Conservation (phyloP, 2,888 invertebrate genomes). For the Pseudococcus jackbeardsleyi region DNA sequence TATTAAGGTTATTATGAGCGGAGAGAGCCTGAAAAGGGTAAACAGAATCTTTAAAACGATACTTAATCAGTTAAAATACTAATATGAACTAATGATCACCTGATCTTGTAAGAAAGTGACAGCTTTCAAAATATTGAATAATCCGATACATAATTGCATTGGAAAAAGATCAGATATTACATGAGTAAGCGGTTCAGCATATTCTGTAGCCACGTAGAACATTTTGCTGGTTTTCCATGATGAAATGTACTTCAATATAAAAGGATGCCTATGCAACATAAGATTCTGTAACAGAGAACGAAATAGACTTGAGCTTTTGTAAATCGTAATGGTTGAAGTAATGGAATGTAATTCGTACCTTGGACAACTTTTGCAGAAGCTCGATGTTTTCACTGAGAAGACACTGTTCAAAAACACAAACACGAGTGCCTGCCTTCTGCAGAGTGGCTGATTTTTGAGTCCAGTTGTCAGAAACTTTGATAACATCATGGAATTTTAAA, state of each 20-base stretch:
- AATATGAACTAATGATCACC: constrained; percentile 71
- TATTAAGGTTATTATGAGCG: constrained; percentile 87
- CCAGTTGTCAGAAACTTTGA: constrained; percentile 86
- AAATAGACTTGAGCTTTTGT: neutral
- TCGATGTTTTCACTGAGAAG: constrained; percentile 70
- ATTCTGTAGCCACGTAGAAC: constrained; percentile 85
- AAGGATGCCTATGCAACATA: constrained; percentile 88
- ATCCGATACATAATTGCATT: constrained; percentile 86
- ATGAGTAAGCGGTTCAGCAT: constrained; percentile 81
- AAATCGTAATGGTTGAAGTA: constrained; percentile 43
- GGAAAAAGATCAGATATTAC: constrained; percentile 78
- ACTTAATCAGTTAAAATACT: neutral
- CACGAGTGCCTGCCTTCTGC: constrained; percentile 74
- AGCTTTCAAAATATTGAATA: constrained; percentile 85
- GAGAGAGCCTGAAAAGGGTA: constrained; percentile 75
- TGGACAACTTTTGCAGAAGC: constrained; percentile 82
- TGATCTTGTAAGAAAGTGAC: constrained; percentile 87
- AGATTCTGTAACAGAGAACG: constrained; percentile 76
- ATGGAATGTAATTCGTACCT: constrained; percentile 73
- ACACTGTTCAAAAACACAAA: constrained; percentile 82
- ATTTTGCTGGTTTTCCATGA: constrained; percentile 84
- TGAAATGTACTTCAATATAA: constrained; percentile 84
- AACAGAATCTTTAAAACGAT: constrained; percentile 28
- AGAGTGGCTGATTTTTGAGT: constrained; percentile 77
- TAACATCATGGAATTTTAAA: constrained; percentile 81